Percentiles rank a stretch among this genome's conserved stretches.
Evolutionary conservation across 2,113 vertebrate species (phyloP).

Genomic region (Hipposideros armiger): DNA sequence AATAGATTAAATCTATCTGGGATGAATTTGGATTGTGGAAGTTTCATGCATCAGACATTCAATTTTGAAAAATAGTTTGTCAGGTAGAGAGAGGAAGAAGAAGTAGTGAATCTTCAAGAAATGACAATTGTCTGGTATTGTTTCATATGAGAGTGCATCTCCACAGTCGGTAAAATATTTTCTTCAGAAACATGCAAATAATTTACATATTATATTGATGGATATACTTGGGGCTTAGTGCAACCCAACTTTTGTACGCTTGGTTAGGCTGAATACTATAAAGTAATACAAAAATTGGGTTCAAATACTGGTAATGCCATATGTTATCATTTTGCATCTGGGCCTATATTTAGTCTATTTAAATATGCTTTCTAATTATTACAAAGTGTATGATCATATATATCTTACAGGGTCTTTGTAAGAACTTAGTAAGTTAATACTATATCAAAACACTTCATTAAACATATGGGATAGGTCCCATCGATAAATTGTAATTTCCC

Average conservation of each 20-base stretch:
- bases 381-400: neutral
- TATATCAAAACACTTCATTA: neutral
- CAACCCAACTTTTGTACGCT: neutral
- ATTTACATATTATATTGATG: neutral
- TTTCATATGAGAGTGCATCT: neutral
- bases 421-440: neutral
- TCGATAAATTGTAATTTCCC: neutral
- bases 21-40: neutral
- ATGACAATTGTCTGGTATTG: neutral
- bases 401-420: neutral
- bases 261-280: neutral
- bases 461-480: neutral
- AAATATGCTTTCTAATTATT: neutral
- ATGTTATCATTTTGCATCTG: neutral
- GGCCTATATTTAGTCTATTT: neutral
- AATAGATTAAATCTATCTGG: neutral
- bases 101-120: neutral
- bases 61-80: neutral
- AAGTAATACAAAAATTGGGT: neutral
- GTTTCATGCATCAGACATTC: neutral
- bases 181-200: neutral
- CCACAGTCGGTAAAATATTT: neutral
- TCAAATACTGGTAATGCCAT: neutral
- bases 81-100: neutral
- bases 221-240: neutral